Percentiles rank a stretch among this genome's conserved stretches.
phyloP scores from a whole-genome alignment of 2,888 invertebrate genomes.

The Netelia melanura region DNA sequence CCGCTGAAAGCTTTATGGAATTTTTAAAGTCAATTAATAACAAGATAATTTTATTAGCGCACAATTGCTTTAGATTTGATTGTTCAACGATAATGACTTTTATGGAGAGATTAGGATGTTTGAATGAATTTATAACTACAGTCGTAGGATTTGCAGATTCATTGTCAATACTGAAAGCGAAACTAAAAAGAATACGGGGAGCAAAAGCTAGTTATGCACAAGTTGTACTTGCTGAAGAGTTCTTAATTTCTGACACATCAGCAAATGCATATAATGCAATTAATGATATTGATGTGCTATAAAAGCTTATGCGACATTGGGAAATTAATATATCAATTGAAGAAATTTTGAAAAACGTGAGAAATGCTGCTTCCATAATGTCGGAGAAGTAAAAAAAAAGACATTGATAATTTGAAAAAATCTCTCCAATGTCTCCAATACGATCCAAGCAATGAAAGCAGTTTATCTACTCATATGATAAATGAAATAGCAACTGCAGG shows the following conservation, averaged over 20 bases:
- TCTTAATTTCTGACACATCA: conserved; percentile 12
- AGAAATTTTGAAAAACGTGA: conserved; percentile 35
- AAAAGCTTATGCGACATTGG: conserved; percentile 38
- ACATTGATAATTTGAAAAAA: conserved; percentile 34
- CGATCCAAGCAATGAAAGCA: conserved; percentile 19
- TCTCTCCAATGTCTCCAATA: conserved; percentile 18
- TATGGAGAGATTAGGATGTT: background rate
- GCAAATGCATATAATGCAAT: conserved; percentile 46
- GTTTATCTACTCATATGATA: conserved; percentile 43
- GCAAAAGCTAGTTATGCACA: conserved; percentile 43
- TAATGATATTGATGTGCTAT: conserved; percentile 33
- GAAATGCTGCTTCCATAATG: conserved; percentile 7
- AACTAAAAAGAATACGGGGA: conserved; percentile 24
- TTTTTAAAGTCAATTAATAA: conserved; percentile 27
- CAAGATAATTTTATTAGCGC: conserved; percentile 3
- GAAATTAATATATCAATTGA: conserved; percentile 32
- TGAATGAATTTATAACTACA: conserved; percentile 18
- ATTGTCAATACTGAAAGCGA: conserved; percentile 34
- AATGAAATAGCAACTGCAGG: conserved; percentile 51
- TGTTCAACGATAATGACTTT: conserved; percentile 35
- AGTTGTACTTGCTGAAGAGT: conserved; percentile 46
- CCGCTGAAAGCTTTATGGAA: conserved; percentile 23
- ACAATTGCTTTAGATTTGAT: conserved; percentile 54
- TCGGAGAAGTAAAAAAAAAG: conserved; percentile 27
- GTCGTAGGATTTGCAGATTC: conserved; percentile 48